phyloP scores from a whole-genome alignment of 2,797 vertebrate species.

The Chromis chromis region DNA sequence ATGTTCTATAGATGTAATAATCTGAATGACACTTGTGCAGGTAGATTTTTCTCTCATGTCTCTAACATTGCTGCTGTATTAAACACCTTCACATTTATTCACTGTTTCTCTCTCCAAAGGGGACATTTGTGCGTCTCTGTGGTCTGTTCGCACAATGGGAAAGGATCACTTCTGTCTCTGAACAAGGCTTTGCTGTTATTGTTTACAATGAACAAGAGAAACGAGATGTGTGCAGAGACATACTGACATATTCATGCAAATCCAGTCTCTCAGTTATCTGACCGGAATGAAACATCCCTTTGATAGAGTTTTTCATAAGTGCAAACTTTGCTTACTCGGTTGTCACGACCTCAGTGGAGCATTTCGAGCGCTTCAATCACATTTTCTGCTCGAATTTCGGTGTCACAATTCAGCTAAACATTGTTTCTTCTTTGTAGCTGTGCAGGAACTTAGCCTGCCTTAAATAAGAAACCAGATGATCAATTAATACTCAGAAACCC shows the following conservation, averaged over 20 bases:
- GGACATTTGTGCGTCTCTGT: constrained; percentile 42
- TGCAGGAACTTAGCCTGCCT: too few relatives aligned
- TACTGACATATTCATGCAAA: constrained; percentile 68
- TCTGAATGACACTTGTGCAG: too few relatives aligned
- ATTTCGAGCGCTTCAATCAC: not conserved
- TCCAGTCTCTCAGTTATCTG: constrained; percentile 24
- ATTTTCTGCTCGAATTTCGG: too few relatives aligned
- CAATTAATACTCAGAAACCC: not conserved
- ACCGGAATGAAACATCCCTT: constrained; percentile 31
- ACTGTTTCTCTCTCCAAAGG: constrained; percentile 2
- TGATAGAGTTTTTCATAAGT: constrained; percentile 22
- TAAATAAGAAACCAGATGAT: too few relatives aligned
- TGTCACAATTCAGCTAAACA: too few relatives aligned
- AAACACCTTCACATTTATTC: constrained; percentile 9
- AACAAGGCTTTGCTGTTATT: constrained; percentile 77
- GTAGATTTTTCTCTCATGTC: not conserved
- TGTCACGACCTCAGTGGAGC: constrained; percentile 1
- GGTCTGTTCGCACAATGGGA: constrained; percentile 45
- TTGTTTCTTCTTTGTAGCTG: too few relatives aligned
- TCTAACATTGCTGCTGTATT: not conserved
- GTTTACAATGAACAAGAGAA: constrained; percentile 79
- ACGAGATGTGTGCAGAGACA: constrained; percentile 59
- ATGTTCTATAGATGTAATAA: too few relatives aligned
- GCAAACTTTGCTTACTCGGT: constrained; percentile 19
- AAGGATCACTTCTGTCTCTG: constrained; percentile 47